A percentile compares a stretch with the other conserved stretches of the same genome.
These are phyloP conservation scores for Litoditis marina DNA, from an alignment of 2,888 invertebrate genomes.

Conservation along the genomic window DNA sequence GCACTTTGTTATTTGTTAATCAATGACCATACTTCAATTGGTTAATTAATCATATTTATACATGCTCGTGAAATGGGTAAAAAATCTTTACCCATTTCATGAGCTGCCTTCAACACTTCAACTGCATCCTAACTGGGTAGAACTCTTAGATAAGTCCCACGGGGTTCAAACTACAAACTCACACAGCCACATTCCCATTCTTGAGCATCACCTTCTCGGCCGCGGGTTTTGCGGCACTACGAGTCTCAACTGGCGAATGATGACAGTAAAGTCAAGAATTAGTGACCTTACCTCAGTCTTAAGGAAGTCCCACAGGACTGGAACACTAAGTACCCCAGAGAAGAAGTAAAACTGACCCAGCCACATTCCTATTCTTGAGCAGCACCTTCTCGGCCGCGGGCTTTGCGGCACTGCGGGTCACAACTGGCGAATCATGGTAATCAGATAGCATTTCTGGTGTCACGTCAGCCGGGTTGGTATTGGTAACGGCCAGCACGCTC, in stretches of 20 bases:
- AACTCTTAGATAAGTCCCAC: too few relatives aligned
- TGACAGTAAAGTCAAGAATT: too few relatives aligned
- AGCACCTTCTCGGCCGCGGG: slow-evolving; percentile 15
- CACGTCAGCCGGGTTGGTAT: slow-evolving; percentile 11
- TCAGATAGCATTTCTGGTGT: slow-evolving; percentile 18
- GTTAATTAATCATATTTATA: too few relatives aligned
- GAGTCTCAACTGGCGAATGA: too few relatives aligned
- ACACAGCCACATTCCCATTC: slow-evolving; percentile 19
- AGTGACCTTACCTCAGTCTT: too few relatives aligned
- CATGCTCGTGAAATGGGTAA: too few relatives aligned
- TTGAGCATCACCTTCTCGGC: slow-evolving; percentile 22
- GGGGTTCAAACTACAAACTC: too few relatives aligned
- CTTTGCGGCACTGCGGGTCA: neutral
- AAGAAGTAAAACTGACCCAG: neutral
- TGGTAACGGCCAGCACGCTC: slow-evolving; percentile 6
- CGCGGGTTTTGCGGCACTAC: neutral
- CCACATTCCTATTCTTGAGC: slow-evolving; percentile 24
- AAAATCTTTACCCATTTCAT: too few relatives aligned
- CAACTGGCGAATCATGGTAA: slow-evolving; percentile 5
- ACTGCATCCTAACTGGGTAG: too few relatives aligned
- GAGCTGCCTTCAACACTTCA: too few relatives aligned
- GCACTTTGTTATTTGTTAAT: too few relatives aligned
- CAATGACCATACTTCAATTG: too few relatives aligned
- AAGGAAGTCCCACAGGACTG: neutral
- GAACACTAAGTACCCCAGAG: neutral